phyloP scores from a whole-genome alignment of 2,888 invertebrate species.

The Tinea trinotella region DNA sequence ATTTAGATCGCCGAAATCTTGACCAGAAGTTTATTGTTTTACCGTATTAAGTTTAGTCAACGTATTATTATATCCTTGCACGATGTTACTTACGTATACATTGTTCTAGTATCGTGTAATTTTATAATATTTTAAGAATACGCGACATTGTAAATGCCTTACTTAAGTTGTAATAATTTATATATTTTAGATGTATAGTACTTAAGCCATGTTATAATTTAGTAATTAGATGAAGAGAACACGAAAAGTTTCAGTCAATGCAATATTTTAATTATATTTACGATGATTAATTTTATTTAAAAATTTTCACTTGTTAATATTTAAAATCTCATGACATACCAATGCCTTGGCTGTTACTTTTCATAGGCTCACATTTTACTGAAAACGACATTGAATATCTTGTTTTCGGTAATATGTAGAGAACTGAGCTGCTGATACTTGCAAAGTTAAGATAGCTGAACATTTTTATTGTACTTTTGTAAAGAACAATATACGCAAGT shows the following conservation, averaged over 20 bases:
- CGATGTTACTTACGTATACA: conserved; percentile 56
- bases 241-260: conserved; percentile 21
- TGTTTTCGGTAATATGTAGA: conserved; percentile 62
- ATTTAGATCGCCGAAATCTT: conserved; percentile 68
- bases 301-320: conserved; percentile 3
- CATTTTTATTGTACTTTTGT: conserved; percentile 51
- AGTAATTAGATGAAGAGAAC: conserved; percentile 31
- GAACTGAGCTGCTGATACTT: conserved; percentile 37
- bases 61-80: conserved; percentile 57
- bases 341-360: conserved; percentile 52
- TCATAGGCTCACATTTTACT: conserved; percentile 52
- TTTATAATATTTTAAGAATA: conserved; percentile 61
- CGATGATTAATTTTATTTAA: not conserved
- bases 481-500: conserved; percentile 30
- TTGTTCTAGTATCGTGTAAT: conserved; percentile 63
- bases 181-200: conserved; percentile 73
- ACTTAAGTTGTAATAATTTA: conserved; percentile 73
- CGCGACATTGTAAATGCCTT: conserved; percentile 72
- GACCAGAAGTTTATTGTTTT: conserved; percentile 69
- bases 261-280: not conserved
- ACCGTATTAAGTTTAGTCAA: conserved; percentile 71
- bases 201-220: conserved; percentile 73
- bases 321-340: conserved; percentile 1
- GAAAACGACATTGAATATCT: conserved; percentile 54
- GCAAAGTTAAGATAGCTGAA: conserved; percentile 55